Evolutionary conservation across 2,113 vertebrate genomes (phyloP).

Genomic region (Microtus richardsoni): DNA sequence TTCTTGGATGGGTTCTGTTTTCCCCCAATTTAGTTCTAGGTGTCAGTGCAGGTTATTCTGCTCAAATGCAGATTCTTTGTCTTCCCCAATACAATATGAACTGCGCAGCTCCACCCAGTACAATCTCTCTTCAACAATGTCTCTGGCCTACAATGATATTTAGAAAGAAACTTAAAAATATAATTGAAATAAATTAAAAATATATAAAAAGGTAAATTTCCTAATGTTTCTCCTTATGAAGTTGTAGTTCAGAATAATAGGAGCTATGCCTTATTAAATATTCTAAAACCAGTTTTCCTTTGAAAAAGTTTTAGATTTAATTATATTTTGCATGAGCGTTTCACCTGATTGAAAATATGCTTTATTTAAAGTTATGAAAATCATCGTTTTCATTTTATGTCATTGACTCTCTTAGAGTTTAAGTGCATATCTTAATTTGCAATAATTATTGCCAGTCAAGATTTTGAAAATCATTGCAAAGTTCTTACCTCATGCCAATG

Average conservation of each 20-base stretch:
- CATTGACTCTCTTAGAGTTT: background rate
- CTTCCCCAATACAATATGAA: rapidly evolving
- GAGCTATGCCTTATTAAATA: background rate
- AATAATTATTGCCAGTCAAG: slow-evolving; percentile 29
- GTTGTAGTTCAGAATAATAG: background rate
- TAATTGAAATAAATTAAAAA: background rate
- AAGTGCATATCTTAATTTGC: slow-evolving; percentile 56
- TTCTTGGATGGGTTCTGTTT: background rate
- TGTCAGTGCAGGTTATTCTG: background rate
- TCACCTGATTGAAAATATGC: background rate
- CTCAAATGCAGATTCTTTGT: background rate
- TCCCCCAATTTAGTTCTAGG: background rate
- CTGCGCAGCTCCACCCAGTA: no score
- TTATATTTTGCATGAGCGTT: background rate
- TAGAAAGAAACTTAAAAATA: background rate
- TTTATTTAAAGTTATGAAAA: slow-evolving; percentile 25
- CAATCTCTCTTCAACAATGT: background rate
- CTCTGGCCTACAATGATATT: background rate
- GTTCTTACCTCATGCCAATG: slow-evolving; percentile 18
- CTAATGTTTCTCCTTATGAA: background rate
- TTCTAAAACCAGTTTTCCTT: background rate
- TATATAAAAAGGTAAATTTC: background rate
- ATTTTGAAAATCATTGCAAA: slow-evolving; percentile 20
- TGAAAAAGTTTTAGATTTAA: background rate
- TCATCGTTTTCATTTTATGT: slow-evolving; percentile 46